Conservation (phyloP, 1,140 invertebrate genomes). For the Bombus turneri region DNA sequence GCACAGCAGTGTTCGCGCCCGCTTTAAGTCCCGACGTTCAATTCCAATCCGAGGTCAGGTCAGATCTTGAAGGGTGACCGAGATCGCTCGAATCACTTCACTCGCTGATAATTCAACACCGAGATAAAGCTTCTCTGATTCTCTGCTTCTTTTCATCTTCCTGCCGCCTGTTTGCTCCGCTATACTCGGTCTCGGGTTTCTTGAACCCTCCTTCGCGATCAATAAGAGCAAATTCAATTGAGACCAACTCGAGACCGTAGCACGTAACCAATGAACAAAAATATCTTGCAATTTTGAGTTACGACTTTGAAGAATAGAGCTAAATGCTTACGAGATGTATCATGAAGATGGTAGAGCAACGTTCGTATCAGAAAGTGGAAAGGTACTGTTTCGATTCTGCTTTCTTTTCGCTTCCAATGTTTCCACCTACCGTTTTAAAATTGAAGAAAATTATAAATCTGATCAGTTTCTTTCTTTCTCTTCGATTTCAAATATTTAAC, state of each 20-base stretch:
- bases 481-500: background rate
- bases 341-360: background rate
- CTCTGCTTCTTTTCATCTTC: conserved; percentile 11
- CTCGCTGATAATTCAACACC: conserved; percentile 30
- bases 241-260: background rate
- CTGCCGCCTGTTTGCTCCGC: background rate
- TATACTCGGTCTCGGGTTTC: background rate
- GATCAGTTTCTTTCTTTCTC: background rate
- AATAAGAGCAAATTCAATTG: conserved; percentile 14
- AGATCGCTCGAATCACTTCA: conserved; percentile 37
- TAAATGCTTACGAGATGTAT: background rate
- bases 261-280: background rate
- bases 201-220: conserved; percentile 29
- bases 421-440: background rate
- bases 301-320: too few species aligned
- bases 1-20: conserved; percentile 62
- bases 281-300: background rate
- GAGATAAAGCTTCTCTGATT: conserved; percentile 15
- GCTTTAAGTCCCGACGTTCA: conserved; percentile 65
- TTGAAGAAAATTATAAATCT: too few species aligned
- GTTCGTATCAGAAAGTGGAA: background rate
- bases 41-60: conserved; percentile 71
- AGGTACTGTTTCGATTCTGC: background rate
- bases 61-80: conserved; percentile 67
- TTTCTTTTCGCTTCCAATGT: background rate